Conservation (phyloP, 2,888 invertebrate species). For the Uloborus plumipes region DNA sequence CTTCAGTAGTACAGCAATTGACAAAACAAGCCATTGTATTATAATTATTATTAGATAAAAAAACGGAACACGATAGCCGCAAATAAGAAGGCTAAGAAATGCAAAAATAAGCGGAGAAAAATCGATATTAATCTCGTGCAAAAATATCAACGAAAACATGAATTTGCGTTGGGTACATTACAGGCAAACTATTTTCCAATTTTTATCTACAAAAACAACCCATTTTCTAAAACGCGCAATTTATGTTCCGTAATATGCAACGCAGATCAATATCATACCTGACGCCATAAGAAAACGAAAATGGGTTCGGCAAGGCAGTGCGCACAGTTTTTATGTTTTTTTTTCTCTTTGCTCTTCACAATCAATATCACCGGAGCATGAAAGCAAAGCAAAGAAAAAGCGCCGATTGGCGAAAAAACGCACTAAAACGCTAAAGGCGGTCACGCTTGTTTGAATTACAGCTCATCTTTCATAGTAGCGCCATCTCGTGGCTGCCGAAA, state of each 20-base stretch:
- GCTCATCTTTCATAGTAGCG: slow-evolving; percentile 12
- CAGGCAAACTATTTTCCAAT: too few relatives aligned
- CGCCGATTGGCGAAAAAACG: slow-evolving; percentile 17
- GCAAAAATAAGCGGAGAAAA: too few relatives aligned
- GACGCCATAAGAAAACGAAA: slow-evolving; percentile 18
- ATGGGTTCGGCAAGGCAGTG: slow-evolving; percentile 15
- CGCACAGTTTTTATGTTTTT: slow-evolving; percentile 21
- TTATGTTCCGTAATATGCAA: slow-evolving; percentile 5
- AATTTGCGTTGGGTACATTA: too few relatives aligned
- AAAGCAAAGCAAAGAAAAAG: slow-evolving; percentile 29
- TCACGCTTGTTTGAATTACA: background rate
- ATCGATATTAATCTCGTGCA: too few relatives aligned
- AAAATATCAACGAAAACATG: too few relatives aligned
- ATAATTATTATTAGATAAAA: too few relatives aligned
- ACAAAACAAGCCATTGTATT: too few relatives aligned
- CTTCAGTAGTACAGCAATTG: too few relatives aligned
- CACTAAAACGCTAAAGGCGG: background rate
- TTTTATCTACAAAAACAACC: too few relatives aligned
- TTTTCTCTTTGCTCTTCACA: slow-evolving; percentile 13
- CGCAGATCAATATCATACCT: slow-evolving; percentile 7
- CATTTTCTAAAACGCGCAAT: background rate
- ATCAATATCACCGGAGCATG: slow-evolving; percentile 44
- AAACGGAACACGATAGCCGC: too few relatives aligned
- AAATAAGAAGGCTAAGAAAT: too few relatives aligned
- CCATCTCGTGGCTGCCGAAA: slow-evolving; percentile 24